Conservation (phyloP, 2,888 invertebrate genomes). For the Plusia festucae region DNA sequence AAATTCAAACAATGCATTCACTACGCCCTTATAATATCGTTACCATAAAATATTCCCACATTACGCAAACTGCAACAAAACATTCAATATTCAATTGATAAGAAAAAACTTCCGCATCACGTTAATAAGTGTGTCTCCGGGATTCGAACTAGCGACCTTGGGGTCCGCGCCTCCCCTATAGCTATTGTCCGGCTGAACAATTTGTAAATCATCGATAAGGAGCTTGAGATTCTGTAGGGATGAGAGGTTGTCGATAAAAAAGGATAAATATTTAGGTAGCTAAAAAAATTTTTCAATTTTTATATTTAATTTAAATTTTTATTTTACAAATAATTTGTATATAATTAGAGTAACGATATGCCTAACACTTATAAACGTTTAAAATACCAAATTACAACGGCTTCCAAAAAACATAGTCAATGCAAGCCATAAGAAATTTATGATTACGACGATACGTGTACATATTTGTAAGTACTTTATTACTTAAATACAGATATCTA, state of each 20-base stretch:
- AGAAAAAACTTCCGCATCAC: constrained; percentile 57
- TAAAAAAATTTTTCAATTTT: no score
- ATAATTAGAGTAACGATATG: no score
- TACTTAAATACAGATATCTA: not conserved
- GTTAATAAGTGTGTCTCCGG: constrained; percentile 53
- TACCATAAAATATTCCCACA: constrained; percentile 54
- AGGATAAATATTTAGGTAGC: no score
- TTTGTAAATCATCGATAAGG: constrained; percentile 77
- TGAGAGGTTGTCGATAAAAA: constrained; percentile 42
- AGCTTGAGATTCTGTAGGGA: constrained; percentile 68
- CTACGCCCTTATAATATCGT: constrained; percentile 55
- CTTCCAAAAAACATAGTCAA: not conserved
- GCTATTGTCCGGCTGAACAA: constrained; percentile 71
- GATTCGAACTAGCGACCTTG: constrained; percentile 55
- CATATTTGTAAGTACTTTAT: not conserved
- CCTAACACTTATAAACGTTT: no score
- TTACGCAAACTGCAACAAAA: constrained; percentile 48
- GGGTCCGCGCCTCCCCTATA: constrained; percentile 67
- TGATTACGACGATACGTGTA: not conserved
- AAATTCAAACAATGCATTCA: constrained; percentile 51
- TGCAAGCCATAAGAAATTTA: not conserved
- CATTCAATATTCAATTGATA: constrained; percentile 52
- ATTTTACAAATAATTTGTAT: no score
- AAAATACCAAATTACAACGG: not conserved
- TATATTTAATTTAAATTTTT: no score